phyloP scores from a whole-genome alignment of 2,113 vertebrate genomes.

The Amblyopsis rosae region DNA sequence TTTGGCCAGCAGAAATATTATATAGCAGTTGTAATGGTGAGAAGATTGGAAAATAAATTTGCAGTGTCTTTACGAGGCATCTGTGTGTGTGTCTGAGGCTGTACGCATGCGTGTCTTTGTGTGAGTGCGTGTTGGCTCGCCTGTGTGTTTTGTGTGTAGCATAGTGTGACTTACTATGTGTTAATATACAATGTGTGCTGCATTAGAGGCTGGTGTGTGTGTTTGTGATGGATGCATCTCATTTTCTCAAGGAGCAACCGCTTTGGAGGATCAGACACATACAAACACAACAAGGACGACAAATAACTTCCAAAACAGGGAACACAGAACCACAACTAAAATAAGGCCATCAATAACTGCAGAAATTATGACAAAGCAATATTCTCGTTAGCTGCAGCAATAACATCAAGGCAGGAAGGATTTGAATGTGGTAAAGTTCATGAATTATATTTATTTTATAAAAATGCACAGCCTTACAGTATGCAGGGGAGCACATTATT shows the following conservation, averaged over 20 bases:
- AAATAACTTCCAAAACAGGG: conserved; percentile 11
- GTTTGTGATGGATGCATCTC: conserved; percentile 42
- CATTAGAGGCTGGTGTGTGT: neutral
- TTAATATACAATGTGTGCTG: neutral
- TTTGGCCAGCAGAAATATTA: neutral
- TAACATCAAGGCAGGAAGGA: neutral
- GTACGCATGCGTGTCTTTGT: neutral
- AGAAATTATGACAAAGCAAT: conserved; percentile 9
- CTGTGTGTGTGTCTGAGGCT: neutral
- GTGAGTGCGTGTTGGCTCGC: neutral
- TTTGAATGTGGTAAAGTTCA: conserved; percentile 1
- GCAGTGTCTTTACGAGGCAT: neutral
- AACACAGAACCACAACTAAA: neutral
- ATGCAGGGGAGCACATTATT: too few species aligned
- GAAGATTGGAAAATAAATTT: neutral
- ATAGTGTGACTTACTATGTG: neutral
- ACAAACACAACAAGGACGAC: conserved; percentile 19
- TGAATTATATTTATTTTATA: neutral
- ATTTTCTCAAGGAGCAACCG: conserved; percentile 40
- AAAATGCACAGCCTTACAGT: neutral
- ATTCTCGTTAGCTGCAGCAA: conserved; percentile 13
- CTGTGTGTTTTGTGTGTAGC: neutral
- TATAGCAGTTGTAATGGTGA: neutral
- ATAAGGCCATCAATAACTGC: conserved; percentile 14
- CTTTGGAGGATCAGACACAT: conserved; percentile 25